These are phyloP conservation scores for Tiaroga cobitis DNA, from an alignment of 2,797 vertebrate genomes.

Conservation along the genomic window DNA sequence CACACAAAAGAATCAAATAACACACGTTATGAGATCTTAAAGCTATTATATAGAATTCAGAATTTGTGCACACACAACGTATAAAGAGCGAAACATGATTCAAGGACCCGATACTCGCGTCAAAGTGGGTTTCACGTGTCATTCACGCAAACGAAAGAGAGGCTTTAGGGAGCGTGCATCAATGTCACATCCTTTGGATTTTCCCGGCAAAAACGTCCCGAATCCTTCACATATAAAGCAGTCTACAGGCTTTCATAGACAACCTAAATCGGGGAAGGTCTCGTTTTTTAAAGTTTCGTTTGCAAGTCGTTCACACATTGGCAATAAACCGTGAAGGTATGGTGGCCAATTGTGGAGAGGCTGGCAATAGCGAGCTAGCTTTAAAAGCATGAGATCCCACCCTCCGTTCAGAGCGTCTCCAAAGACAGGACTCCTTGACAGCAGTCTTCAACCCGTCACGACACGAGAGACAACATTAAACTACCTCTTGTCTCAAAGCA, in stretches of 20 bases:
- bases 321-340: background rate
- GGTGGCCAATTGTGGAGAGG: no score
- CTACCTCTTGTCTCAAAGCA: no score
- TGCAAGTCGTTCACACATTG: background rate
- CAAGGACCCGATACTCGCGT: background rate
- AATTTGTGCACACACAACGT: background rate
- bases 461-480: no score
- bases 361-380: no score
- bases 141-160: background rate
- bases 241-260: background rate
- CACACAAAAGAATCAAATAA: constrained; percentile 29
- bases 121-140: background rate
- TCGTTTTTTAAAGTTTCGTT: background rate
- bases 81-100: background rate
- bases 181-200: background rate
- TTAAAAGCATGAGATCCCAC: no score
- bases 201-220: background rate
- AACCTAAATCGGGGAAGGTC: background rate
- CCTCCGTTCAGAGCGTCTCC: no score
- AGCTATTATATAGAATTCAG: background rate
- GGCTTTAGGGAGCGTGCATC: background rate
- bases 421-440: no score
- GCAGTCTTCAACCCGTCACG: no score
- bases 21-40: constrained; percentile 50
- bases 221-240: background rate